Conservation (phyloP, 2,797 vertebrate genomes). For the Apogon talboti region DNA sequence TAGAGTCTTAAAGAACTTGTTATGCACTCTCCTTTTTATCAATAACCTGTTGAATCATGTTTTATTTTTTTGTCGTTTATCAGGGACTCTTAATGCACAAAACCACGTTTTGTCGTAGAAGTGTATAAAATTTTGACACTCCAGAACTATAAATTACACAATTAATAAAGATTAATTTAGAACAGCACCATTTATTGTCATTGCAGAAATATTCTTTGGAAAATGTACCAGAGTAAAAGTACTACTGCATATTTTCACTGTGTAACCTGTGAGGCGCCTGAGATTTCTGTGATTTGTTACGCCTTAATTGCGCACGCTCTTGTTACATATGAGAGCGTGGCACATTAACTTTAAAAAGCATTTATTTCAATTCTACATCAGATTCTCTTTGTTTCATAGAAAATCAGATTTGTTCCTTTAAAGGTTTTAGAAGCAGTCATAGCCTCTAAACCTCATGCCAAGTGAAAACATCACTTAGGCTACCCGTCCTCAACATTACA, state of each 20-base stretch:
- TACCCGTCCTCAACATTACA: no score
- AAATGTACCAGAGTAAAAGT: background rate
- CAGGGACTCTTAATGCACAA: background rate
- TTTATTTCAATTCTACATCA: constrained; percentile 30
- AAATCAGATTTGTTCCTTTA: constrained; percentile 20
- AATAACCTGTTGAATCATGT: background rate
- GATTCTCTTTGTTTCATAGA: constrained; percentile 3
- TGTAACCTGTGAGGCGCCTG: constrained; percentile 12
- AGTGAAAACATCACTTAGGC: constrained; percentile 11
- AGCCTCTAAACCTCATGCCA: constrained; percentile 8
- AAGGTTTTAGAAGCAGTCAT: constrained; percentile 1
- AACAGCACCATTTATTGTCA: constrained; percentile 28
- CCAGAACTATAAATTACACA: background rate
- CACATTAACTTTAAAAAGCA: constrained; percentile 14
- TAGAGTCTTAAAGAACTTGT: no score
- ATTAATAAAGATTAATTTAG: background rate
- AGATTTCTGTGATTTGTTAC: constrained; percentile 33
- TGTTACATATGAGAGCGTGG: constrained; percentile 12
- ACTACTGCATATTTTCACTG: constrained; percentile 20
- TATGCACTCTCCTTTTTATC: background rate
- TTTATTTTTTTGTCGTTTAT: background rate
- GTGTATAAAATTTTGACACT: background rate
- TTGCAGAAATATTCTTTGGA: background rate
- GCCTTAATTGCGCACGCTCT: constrained; percentile 22
- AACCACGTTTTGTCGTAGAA: background rate